Base-by-base conservation (phyloP, 2,888 invertebrate genomes). In the Torymus aiolomorphi region DNA sequence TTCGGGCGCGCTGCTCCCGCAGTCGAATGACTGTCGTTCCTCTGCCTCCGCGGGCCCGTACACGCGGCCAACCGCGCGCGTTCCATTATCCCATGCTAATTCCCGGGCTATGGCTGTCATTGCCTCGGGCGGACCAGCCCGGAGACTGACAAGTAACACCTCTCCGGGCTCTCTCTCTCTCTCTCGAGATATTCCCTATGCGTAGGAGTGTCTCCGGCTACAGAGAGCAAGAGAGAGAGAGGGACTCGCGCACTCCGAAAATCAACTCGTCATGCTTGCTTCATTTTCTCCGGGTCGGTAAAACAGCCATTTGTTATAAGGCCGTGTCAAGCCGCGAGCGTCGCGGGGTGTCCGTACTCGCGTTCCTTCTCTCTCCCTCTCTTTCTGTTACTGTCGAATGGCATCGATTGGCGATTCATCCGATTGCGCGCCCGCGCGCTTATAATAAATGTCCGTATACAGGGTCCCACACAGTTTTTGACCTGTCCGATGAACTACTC, bases 21-120 rank as follows among this genome's bases (percentile, higher is more conserved):
- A 42, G 56, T 10, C 70, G 76, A 76, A 76, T 70, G 76, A 76
- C 76, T 76, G 70, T 76, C 70, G 76, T 76, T 76, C 70, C 57
- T 51, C 71, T 66, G 71, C 65, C 51, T 84, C 88, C 86, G 87
- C 86, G 84, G 85, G 85, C 62, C 24, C 12, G 14, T 24, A 86
- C 86, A 86, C 87, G 87, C 86, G 86, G 86, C 86, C 86, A 49
- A 67, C 66, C 61, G 62, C 24, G 62, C 85, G 87, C 86, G 88
- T 89, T 88, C 89, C 88, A 90, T 90, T 90, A 90, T 90, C 90
- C 89, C 89, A 90, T 90, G 90, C 89, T 90, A 90, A 90, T 90
- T 90, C 88, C 86, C 85, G 83, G 85, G 87, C 87, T 85, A 87
- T 86, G 88, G 88, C 89, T 90, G 90, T 89, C 89, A 89, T 88